A percentile compares a stretch with the other conserved stretches of the same genome.
Conservation (phyloP, 2,797 vertebrate genomes). For the Rhabdophis nuchalis region DNA sequence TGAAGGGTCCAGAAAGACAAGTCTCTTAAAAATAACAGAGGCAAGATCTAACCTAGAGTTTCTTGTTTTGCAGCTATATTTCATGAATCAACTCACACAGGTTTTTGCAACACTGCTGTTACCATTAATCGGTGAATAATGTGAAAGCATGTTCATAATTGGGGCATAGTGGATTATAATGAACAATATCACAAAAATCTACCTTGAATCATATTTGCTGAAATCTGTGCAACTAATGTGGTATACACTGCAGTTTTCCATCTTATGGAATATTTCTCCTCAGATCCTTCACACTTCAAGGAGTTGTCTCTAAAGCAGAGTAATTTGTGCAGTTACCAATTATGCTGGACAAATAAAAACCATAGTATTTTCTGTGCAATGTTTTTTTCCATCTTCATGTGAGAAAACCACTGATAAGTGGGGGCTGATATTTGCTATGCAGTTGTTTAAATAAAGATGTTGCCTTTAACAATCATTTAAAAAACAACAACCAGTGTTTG, state of each 20-base stretch:
- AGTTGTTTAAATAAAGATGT: slow-evolving; percentile 27
- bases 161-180: background rate
- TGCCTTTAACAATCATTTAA: background rate
- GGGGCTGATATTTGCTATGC: slow-evolving; percentile 17
- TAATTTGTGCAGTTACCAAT: background rate
- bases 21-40: background rate
- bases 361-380: background rate
- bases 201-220: background rate
- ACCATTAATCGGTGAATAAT: background rate
- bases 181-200: background rate
- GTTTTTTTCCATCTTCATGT: background rate
- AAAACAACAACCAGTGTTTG: slow-evolving; percentile 50
- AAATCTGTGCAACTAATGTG: background rate
- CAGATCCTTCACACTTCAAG: background rate
- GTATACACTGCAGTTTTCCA: background rate
- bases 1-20: background rate
- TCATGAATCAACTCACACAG: background rate
- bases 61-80: background rate
- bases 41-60: background rate
- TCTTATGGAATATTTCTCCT: background rate
- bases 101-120: too few species aligned
- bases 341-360: background rate
- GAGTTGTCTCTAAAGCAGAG: background rate
- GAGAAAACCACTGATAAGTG: slow-evolving; percentile 50
- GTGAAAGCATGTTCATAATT: background rate